These are phyloP conservation scores for Drosophila ustulata DNA, from an alignment of 2,888 invertebrate genomes.

Conservation along the genomic window DNA sequence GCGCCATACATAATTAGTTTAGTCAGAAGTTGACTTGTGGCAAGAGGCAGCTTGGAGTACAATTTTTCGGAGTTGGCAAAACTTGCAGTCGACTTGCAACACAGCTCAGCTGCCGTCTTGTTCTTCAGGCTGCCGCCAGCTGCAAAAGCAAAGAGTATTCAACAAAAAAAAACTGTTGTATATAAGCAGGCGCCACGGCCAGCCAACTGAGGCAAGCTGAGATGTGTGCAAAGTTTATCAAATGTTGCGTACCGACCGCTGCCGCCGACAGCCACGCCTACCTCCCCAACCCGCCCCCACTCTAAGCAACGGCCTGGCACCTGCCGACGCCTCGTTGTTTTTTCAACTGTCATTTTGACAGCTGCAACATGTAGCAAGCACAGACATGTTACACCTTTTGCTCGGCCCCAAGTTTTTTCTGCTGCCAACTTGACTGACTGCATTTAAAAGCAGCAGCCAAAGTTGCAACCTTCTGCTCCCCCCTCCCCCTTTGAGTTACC, in stretches of 20 bases:
- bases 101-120: conserved; percentile 18
- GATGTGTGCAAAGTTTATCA: conserved; percentile 59
- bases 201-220: conserved; percentile 1
- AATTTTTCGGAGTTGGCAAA: conserved; percentile 31
- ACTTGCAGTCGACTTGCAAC: conserved; percentile 25
- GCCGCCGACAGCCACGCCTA: conserved; percentile 6
- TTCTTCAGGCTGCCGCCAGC: conserved; percentile 7
- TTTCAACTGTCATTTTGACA: conserved; percentile 80
- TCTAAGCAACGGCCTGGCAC: conserved; percentile 2
- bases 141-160: background rate
- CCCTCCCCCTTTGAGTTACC: background rate
- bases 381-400: conserved; percentile 60
- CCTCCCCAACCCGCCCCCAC: background rate
- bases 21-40: conserved; percentile 62
- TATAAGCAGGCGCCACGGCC: conserved; percentile 34
- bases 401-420: conserved; percentile 51
- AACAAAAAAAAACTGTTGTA: conserved; percentile 41
- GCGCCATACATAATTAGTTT: conserved; percentile 65
- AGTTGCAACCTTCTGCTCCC: conserved; percentile 45
- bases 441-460: conserved; percentile 48
- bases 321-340: conserved; percentile 63
- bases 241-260: conserved; percentile 59
- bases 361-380: conserved; percentile 63
- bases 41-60: conserved; percentile 16
- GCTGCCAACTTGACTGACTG: conserved; percentile 58